Evolutionary conservation across 1,140 invertebrate species (phyloP).

Genomic region (Zaprionus capensis): DNA sequence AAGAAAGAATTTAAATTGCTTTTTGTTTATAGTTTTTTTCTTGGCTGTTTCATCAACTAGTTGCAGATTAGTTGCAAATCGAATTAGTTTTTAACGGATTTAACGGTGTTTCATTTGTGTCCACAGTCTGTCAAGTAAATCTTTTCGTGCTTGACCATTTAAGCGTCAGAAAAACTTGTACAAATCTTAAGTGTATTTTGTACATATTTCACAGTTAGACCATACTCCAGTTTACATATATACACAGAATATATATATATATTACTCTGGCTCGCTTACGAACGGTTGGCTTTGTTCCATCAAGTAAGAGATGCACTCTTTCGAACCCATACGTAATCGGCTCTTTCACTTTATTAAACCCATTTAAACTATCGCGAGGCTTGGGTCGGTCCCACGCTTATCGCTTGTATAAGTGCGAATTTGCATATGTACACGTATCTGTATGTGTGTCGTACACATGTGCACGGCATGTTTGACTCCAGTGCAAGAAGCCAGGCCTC

Average conservation of each 20-base stretch:
- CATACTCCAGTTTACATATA: background rate
- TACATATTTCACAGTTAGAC: background rate
- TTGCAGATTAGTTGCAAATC: background rate
- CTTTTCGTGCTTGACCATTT: background rate
- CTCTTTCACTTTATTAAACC: constrained; percentile 3
- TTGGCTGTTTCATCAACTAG: background rate
- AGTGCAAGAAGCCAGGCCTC: background rate
- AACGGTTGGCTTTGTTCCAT: background rate
- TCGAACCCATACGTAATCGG: background rate
- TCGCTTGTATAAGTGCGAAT: constrained; percentile 2
- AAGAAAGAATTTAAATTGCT: background rate
- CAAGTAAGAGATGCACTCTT: background rate
- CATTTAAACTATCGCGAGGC: background rate
- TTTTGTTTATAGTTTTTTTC: background rate
- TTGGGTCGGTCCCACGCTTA: constrained; percentile 2
- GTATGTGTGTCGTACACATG: background rate
- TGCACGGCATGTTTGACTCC: background rate
- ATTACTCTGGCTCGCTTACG: background rate
- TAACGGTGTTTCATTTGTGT: background rate
- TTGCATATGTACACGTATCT: background rate
- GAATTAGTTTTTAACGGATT: background rate
- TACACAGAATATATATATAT: background rate
- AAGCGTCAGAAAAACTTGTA: background rate
- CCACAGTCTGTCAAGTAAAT: background rate
- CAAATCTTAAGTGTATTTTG: background rate